Percentiles rank a stretch among this genome's conserved stretches.
These are phyloP conservation scores for Sebastes nivosus DNA, from an alignment of 2,797 vertebrate species.

Conservation along the genomic window DNA sequence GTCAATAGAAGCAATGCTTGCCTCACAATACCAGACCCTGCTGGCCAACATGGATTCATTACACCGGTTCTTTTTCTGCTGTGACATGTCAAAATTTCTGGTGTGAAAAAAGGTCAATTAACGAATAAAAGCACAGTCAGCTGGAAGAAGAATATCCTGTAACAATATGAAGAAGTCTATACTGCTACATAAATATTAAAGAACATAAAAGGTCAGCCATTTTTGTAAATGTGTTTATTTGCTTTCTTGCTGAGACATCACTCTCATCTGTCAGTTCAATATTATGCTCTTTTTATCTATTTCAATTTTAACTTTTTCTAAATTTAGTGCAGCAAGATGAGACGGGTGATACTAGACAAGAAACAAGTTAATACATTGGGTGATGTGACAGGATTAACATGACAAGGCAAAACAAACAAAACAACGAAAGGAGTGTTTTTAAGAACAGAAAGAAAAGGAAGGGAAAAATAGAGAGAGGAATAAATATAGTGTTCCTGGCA, in stretches of 20 bases:
- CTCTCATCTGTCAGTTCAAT: background rate
- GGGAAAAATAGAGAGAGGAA: no score
- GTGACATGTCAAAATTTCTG: background rate
- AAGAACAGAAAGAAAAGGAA: no score
- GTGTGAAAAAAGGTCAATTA: background rate
- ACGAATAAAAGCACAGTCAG: background rate
- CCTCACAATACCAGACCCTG: background rate
- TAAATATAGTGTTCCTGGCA: no score
- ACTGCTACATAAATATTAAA: background rate
- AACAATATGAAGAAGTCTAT: background rate
- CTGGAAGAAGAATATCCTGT: background rate
- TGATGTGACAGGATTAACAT: no score
- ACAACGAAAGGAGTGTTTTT: no score
- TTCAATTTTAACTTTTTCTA: no score
- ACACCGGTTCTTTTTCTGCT: background rate
- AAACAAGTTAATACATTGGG: fast-evolving
- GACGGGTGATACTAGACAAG: no score
- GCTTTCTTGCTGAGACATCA: background rate
- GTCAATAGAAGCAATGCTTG: background rate
- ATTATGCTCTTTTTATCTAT: background rate
- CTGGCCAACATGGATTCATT: background rate
- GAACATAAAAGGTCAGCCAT: background rate
- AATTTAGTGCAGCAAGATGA: no score
- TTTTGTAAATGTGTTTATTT: background rate
- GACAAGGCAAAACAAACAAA: no score